phyloP scores from a whole-genome alignment of 2,797 vertebrate genomes.

The Cossypha heuglini region DNA sequence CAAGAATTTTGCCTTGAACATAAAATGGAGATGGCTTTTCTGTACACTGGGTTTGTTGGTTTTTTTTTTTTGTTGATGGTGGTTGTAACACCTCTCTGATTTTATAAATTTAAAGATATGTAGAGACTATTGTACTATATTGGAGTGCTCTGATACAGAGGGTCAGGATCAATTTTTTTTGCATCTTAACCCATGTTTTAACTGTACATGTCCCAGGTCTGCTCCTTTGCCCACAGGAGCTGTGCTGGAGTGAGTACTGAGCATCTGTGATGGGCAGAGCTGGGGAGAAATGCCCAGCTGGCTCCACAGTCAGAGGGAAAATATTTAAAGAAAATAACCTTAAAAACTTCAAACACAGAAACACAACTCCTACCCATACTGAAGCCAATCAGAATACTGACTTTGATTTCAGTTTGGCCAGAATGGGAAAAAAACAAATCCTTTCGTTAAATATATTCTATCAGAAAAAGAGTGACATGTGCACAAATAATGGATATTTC shows the following conservation, averaged over 20 bases:
- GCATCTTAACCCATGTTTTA: not conserved
- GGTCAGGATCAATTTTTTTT: not conserved
- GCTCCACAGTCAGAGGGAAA: not conserved
- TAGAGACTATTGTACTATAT: not conserved
- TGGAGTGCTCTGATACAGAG: not conserved
- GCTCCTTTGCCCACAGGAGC: not conserved
- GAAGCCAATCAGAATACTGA: not conserved
- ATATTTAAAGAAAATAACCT: not conserved
- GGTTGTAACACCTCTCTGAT: not conserved
- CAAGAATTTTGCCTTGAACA: constrained; percentile 24
- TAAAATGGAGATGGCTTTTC: not conserved
- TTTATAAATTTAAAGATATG: not conserved
- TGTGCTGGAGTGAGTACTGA: not conserved
- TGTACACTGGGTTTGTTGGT: not conserved
- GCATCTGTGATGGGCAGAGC: not conserved
- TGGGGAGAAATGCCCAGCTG: accelerated
- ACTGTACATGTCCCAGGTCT: accelerated
- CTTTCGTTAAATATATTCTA: not conserved
- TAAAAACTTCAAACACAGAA: not conserved
- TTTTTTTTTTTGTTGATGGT: not conserved
- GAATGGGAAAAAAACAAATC: not conserved
- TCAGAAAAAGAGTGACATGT: not conserved
- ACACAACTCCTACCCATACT: not conserved
- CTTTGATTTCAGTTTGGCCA: not conserved
- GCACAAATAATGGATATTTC: not conserved